These are phyloP conservation scores for Conus canariensis DNA, from an alignment of 2,888 invertebrate genomes.

Conservation along the genomic window DNA sequence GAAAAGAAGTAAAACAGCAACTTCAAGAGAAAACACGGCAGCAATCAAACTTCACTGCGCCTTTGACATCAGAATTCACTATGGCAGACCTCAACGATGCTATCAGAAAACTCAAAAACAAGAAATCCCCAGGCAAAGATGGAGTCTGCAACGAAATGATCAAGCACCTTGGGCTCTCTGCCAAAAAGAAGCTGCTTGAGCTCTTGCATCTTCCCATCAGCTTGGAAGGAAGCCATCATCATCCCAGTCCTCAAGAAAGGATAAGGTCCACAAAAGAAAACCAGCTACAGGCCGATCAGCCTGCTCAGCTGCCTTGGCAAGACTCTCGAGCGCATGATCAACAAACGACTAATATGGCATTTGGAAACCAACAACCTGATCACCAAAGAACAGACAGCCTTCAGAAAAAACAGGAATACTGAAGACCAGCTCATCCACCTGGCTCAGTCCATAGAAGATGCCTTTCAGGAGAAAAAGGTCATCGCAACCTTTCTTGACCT, in stretches of 20 bases:
- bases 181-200: constrained; percentile 2
- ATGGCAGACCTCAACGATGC: neutral
- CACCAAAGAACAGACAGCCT: constrained; percentile 7
- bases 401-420: constrained; percentile 3
- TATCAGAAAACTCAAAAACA: neutral
- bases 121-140: constrained; percentile 18
- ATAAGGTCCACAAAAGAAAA: neutral
- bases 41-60: too few species aligned
- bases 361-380: constrained; percentile 21
- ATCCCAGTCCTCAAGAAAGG: constrained; percentile 25
- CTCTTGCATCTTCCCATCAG: neutral
- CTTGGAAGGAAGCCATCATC: constrained; percentile 29
- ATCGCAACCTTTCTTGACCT: constrained; percentile 29
- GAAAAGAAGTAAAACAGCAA: too few species aligned
- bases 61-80: too few species aligned
- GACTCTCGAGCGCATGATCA: constrained; percentile 31
- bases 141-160: constrained; percentile 24
- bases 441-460: neutral
- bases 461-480: constrained; percentile 18
- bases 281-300: constrained; percentile 30
- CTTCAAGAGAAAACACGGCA: too few species aligned
- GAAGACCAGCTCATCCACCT: constrained; percentile 19
- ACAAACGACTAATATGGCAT: neutral
- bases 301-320: constrained; percentile 12
- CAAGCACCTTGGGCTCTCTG: constrained; percentile 1